Percentiles rank a stretch among this genome's conserved stretches.
These are phyloP conservation scores for Drosophila stalkeri DNA, from an alignment of 2,888 invertebrate genomes.

Conservation along the genomic window DNA sequence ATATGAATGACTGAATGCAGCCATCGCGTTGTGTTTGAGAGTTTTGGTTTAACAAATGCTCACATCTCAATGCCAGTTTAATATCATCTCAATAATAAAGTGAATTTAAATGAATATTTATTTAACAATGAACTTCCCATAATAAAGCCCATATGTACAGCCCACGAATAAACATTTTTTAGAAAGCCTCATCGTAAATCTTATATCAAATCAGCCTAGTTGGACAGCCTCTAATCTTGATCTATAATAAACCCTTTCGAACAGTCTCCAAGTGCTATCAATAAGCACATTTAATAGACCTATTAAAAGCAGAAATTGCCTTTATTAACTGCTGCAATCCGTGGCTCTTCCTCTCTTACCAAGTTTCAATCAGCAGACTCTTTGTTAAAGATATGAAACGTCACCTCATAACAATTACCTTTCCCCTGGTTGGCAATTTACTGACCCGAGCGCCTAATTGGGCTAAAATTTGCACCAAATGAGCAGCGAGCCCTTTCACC, in stretches of 20 bases:
- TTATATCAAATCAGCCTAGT: not conserved
- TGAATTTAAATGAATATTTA: not conserved
- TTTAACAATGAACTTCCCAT: not conserved
- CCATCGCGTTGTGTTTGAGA: no score
- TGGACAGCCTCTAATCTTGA: not conserved
- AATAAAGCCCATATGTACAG: no score
- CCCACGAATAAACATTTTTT: not conserved
- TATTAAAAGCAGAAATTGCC: slow-evolving; percentile 5
- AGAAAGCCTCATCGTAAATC: not conserved
- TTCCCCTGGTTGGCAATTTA: slow-evolving; percentile 44
- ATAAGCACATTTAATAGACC: slow-evolving; percentile 1
- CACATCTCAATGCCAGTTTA: no score
- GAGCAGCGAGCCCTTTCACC: slow-evolving; percentile 71
- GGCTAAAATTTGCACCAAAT: slow-evolving; percentile 54
- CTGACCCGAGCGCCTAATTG: slow-evolving; percentile 52
- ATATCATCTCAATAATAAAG: not conserved
- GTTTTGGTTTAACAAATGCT: no score
- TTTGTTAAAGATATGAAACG: slow-evolving; percentile 10
- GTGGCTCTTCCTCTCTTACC: not conserved
- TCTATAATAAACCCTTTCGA: not conserved
- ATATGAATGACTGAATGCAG: no score
- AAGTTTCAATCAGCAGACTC: slow-evolving; percentile 1
- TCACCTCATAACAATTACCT: slow-evolving; percentile 58
- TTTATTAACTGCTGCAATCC: slow-evolving; percentile 9
- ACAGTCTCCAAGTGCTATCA: not conserved